A percentile compares a stretch with the other conserved stretches of the same genome.
phyloP scores from a whole-genome alignment of 2,888 invertebrate species.

The Leptothorax acervorum region DNA sequence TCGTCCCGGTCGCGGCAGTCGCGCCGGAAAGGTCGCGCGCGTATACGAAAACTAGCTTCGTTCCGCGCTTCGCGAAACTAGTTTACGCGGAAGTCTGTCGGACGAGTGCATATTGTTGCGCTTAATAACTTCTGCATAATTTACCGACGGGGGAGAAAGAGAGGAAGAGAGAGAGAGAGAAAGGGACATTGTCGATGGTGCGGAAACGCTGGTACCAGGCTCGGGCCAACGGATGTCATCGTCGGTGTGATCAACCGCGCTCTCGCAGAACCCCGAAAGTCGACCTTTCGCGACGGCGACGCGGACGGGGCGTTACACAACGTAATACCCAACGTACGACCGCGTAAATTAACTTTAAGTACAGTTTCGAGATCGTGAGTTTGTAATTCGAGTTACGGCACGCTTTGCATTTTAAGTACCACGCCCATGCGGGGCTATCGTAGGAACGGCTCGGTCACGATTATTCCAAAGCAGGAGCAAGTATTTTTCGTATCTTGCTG shows the following conservation, averaged over 20 bases:
- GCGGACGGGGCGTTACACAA: conserved; percentile 16
- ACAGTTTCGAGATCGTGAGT: conserved; percentile 52
- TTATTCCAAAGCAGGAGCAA: conserved; percentile 18
- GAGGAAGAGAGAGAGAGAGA: neutral
- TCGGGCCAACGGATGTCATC: conserved; percentile 11
- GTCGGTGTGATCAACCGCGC: conserved; percentile 5
- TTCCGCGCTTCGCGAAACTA: conserved; percentile 40
- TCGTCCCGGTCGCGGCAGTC: neutral
- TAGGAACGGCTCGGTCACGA: conserved; percentile 1
- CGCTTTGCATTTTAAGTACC: conserved; percentile 52
- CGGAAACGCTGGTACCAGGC: neutral
- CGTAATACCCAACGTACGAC: conserved; percentile 15
- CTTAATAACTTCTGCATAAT: conserved; percentile 53
- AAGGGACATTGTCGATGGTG: conserved; percentile 28
- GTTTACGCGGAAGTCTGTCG: conserved; percentile 23
- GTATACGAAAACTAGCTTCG: conserved; percentile 39
- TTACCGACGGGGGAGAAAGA: neutral
- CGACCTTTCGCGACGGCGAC: conserved; percentile 29
- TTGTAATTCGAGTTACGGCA: conserved; percentile 55
- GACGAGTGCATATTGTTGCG: conserved; percentile 50
- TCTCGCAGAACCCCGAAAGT: conserved; percentile 38
- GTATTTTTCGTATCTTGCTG: conserved; percentile 24
- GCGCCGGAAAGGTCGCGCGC: conserved; percentile 24
- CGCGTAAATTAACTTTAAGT: conserved; percentile 52
- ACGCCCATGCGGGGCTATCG: conserved; percentile 11